phyloP scores from a whole-genome alignment of 2,888 invertebrate genomes.

The Tetramorium bicarinatum region DNA sequence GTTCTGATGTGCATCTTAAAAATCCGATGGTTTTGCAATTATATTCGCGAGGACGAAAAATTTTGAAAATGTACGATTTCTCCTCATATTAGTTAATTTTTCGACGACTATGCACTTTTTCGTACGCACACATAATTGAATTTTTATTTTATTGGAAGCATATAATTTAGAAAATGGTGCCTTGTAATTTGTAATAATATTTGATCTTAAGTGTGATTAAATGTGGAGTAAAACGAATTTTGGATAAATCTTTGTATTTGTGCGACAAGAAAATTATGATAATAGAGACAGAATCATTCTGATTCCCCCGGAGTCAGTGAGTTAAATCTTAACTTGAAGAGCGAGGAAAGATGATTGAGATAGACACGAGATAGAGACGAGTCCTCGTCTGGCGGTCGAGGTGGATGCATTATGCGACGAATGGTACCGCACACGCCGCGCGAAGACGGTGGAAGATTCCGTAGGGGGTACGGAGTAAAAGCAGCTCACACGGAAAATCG shows the following conservation, averaged over 20 bases:
- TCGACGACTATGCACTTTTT: neutral
- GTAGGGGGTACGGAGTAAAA: neutral
- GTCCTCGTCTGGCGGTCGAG: neutral
- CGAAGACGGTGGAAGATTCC: constrained; percentile 19
- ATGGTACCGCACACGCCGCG: neutral
- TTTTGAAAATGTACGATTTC: neutral
- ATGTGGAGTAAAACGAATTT: neutral
- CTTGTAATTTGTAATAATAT: neutral
- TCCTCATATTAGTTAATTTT: neutral
- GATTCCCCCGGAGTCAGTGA: neutral
- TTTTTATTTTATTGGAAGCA: neutral
- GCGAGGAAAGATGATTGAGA: neutral
- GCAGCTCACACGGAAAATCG: constrained; percentile 65
- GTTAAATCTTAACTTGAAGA: constrained; percentile 14
- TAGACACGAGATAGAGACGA: neutral
- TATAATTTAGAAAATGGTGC: neutral
- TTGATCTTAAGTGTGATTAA: neutral
- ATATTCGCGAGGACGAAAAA: neutral
- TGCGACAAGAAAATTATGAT: neutral
- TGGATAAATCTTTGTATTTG: neutral
- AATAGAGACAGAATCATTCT: neutral
- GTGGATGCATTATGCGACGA: constrained; percentile 26
- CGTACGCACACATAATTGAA: neutral
- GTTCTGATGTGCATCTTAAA: constrained; percentile 29
- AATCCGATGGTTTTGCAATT: neutral